These are phyloP conservation scores for Tipula vernalis DNA, from an alignment of 2,888 invertebrate species.

Conservation along the genomic window DNA sequence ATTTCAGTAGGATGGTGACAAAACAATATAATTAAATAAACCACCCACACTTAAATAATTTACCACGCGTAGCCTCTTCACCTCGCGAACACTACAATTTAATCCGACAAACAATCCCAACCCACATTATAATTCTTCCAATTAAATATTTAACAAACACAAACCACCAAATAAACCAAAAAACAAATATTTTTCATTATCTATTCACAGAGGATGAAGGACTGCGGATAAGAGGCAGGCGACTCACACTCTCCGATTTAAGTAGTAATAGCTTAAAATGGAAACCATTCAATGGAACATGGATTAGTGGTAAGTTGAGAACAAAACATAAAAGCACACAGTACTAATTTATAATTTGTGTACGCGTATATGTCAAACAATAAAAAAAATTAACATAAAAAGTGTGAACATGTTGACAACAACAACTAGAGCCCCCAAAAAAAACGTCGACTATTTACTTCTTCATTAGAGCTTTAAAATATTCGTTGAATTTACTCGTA, in stretches of 20 bases:
- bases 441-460: neutral
- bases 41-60: too few species aligned
- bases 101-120: neutral
- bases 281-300: conserved; percentile 62
- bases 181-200: neutral
- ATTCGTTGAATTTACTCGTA: neutral
- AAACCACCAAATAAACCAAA: neutral
- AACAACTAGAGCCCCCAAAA: neutral
- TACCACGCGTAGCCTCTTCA: too few species aligned
- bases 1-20: too few species aligned
- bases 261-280: conserved; percentile 42
- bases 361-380: too few species aligned
- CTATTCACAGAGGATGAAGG: conserved; percentile 41
- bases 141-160: neutral
- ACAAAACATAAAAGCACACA: too few species aligned
- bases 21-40: too few species aligned
- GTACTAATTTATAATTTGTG: too few species aligned
- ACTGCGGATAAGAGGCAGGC: conserved; percentile 50
- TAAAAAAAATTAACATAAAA: neutral
- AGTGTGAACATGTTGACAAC: neutral
- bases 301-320: conserved; percentile 49
- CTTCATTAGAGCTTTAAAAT: neutral
- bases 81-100: too few species aligned
- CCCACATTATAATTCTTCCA: neutral
- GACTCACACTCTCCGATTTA: conserved; percentile 57